Evolutionary conservation across 2,113 vertebrate genomes (phyloP), one percentile per base, ranked within the genome.

Genomic region (Mesocricetus auratus): DNA sequence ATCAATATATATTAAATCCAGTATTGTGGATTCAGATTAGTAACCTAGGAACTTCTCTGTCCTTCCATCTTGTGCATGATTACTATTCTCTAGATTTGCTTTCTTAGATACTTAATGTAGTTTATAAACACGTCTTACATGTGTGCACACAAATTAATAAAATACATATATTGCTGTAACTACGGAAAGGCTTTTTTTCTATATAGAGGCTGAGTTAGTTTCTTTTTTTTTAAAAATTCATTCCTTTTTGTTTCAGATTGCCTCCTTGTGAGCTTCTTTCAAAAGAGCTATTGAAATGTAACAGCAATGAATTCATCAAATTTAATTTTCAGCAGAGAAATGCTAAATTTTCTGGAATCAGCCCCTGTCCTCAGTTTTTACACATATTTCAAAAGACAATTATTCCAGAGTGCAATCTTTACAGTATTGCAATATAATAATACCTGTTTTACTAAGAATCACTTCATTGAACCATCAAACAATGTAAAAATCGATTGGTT

Each of bases 391-490:
- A n/a, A 36, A 86, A 39, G 22, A 1, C 0, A 39, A 50, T 94
- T 92, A 75, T 92, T 39, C 64, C 7, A 93, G 42, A 97, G 68
- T 39, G 8, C 69, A 64, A 36, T 39, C n/a, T 31, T 82, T 86
- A n/a, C 10, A 56, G 2, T 71, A 79, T 71, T 96, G 1, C n/a
- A 69, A 45, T 79, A 47, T 1, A 5, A 83, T 93, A 89, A 39
- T 36, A 71, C 31, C 19, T 79, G 7, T 90, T 68, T 68, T 58
- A 75, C 21, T 39, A 83, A 22, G 16, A 13, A 75, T 94, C 16
- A 82, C 42, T 88, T 94, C 88, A 12, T 90, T 92, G n/a, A 81
- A 68, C 86, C 11, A 90, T 87, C n/a, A n/a, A n/a, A n/a, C n/a
- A n/a, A 11, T 53, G 68, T 17, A 75, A 24, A 92, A 95, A 86